A percentile compares a stretch with the other conserved stretches of the same genome.
Conservation (phyloP, 1,140 invertebrate species). For the Papilio machaon region DNA sequence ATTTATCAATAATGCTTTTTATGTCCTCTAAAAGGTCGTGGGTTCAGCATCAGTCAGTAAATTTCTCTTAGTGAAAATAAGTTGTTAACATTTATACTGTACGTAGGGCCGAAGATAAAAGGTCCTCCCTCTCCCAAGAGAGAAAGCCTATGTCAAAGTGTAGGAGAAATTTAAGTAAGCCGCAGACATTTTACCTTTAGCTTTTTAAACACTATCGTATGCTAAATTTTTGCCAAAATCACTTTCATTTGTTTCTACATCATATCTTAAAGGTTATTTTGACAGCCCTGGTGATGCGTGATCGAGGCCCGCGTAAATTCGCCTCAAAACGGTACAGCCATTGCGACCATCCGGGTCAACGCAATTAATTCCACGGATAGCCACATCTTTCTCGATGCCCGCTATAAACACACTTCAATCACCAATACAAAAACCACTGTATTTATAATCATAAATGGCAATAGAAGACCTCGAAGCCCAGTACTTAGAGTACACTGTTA, state of each 20-base stretch:
- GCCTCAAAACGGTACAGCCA: slow-evolving; percentile 53
- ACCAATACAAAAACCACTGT: neutral
- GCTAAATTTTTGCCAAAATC: neutral
- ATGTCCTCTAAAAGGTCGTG: neutral
- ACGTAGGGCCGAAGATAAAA: neutral
- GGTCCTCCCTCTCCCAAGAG: neutral
- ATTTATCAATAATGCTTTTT: neutral
- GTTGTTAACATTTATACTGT: slow-evolving; percentile 13
- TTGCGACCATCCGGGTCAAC: slow-evolving; percentile 63
- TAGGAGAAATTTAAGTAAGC: neutral
- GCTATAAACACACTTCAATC: slow-evolving; percentile 13
- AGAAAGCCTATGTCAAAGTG: neutral
- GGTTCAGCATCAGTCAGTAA: neutral
- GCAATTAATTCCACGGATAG: slow-evolving; percentile 53
- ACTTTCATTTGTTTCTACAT: neutral
- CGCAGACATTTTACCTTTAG: neutral
- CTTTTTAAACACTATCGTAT: neutral
- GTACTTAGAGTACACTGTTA: neutral
- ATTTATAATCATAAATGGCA: slow-evolving; percentile 1
- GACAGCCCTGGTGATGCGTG: slow-evolving; percentile 39
- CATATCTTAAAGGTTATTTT: neutral
- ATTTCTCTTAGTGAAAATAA: neutral
- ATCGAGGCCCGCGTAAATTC: slow-evolving; percentile 48
- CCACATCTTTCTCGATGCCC: slow-evolving; percentile 34
- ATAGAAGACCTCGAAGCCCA: neutral